These are phyloP conservation scores for Butorides virescens DNA, from an alignment of 2,113 vertebrate species.

Conservation along the genomic window DNA sequence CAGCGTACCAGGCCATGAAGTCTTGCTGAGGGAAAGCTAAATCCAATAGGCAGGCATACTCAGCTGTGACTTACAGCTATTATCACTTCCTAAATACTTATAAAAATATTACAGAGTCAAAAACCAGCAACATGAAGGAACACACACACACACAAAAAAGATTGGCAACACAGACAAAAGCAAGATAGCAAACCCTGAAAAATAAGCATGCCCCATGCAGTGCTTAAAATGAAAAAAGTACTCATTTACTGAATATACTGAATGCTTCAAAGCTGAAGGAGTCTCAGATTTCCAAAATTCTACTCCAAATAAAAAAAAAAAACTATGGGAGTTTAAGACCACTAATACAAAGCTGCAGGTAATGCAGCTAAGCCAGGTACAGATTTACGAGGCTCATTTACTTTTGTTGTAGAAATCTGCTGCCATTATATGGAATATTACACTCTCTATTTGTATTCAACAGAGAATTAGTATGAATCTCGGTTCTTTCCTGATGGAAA, in stretches of 20 bases:
- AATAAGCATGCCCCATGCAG: neutral
- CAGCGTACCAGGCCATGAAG: conserved; percentile 29
- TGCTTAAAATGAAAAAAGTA: neutral
- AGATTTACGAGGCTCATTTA: neutral
- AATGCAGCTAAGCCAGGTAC: neutral
- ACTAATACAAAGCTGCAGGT: neutral
- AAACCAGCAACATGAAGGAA: neutral
- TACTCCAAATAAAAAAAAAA: neutral
- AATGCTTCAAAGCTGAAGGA: conserved; percentile 9
- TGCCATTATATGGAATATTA: neutral
- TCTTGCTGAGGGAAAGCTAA: conserved; percentile 59
- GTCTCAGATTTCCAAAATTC: neutral
- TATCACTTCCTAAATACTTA: conserved; percentile 44
- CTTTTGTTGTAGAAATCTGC: neutral
- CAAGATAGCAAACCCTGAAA: neutral
- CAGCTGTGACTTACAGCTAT: conserved; percentile 52
- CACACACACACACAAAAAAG: neutral
- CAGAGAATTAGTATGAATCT: neutral
- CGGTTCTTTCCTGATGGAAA: neutral
- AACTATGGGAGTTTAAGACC: neutral
- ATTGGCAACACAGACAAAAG: neutral
- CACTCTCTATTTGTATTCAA: neutral
- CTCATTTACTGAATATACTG: neutral
- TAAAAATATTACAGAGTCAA: conserved; percentile 20
- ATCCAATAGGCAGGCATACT: conserved; percentile 47